Base-by-base conservation (phyloP, 1,140 invertebrate species). In the Drosophila chauvacae region DNA sequence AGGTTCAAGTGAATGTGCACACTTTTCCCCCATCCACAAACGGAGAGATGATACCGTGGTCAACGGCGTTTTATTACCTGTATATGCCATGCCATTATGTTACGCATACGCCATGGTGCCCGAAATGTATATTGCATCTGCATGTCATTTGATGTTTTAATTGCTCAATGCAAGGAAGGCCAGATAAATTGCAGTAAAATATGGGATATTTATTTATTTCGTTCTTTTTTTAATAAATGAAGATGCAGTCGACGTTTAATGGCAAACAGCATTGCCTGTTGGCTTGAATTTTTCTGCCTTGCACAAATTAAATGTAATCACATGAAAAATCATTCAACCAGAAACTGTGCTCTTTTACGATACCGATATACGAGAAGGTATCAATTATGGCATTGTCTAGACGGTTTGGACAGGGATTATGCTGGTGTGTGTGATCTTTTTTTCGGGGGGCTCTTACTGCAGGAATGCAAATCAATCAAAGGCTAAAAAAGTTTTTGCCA, bases 401-500 rank as follows among this genome's bases (percentile, higher is more conserved):
- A 77, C 83, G 20, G 16, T 47, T 39, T 59, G 28, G 55, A 18
- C 53, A 47, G 55, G 39, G 18, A 44, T 37, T 50, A 20, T 42
- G 20, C 37, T 71, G 16, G 3, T 7, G 48, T 10, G 16, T 16
- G 26, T n/a, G n/a, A 23, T 13, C 30, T 53, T 41, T 57, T 23
- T 45, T 57, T 23, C 33, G 18, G 6, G 16, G 33, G 18, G 26
- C 26, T 48, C 51, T 59, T n/a, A 41, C n/a, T 53, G 69, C 33
- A 35, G 53, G 55, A 60, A 90, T 81, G 73, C 68, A 75, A 88
- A 88, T 88, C 65, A 88, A 87, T 87, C 83, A 83, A 70, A 79
- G 28, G 6, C 64, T 41, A 51, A 70, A 77, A 77, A 57, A 70
- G 33, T 60, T 60, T 60, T 35, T 18, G 30, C n/a, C 53, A 26